Base-by-base conservation (phyloP, 2,888 invertebrate species). In the Meandrusa payeni region DNA sequence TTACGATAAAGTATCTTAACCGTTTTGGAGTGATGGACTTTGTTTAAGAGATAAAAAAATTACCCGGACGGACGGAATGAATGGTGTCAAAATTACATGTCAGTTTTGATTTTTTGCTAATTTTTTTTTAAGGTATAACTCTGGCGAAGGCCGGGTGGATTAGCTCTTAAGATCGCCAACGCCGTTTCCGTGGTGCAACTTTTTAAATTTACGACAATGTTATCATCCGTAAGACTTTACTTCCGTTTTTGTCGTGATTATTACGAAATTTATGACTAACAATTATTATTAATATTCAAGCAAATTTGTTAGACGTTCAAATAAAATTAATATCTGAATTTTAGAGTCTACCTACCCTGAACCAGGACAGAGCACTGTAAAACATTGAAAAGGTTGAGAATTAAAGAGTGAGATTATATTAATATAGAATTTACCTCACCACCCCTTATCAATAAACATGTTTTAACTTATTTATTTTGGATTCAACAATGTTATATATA, bases 81-180 rank as follows among this genome's bases (percentile, higher is more conserved):
- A 83, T 85, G 82, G 79, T 83, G 83, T 83, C 85, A 85, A 79
- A 76, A 76, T 82, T 83, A 83, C 82, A 76, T 74, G 80, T 68
- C 72, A 75, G 67, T 75, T 76, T 65, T 51, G 51, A 62, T 74
- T 82, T 81, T 83, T 81, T 76, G 78, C 74, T 58, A 57, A 52
- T 64, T 69, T 68, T 61, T 64, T n/a, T n/a, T n/a, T 61, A 33
- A 3, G 10, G 10, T 20, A 13, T 9, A 11, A 6, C 22, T 19
- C 38, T 27, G 26, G 23, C 12, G 12, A 13, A 29, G 33, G 22
- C 33, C 39, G 28, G 17, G 24, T 9, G 39, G 44, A 45, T 45
- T 45, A 45, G 28, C 39, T 19, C 28, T 13, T 28, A n/a, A 17
- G 33, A 39, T 28, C 32, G 44, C 33, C 39, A 19, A 4, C 27